Conservation (phyloP, 2,888 invertebrate species). For the Drosophila acutilabella region DNA sequence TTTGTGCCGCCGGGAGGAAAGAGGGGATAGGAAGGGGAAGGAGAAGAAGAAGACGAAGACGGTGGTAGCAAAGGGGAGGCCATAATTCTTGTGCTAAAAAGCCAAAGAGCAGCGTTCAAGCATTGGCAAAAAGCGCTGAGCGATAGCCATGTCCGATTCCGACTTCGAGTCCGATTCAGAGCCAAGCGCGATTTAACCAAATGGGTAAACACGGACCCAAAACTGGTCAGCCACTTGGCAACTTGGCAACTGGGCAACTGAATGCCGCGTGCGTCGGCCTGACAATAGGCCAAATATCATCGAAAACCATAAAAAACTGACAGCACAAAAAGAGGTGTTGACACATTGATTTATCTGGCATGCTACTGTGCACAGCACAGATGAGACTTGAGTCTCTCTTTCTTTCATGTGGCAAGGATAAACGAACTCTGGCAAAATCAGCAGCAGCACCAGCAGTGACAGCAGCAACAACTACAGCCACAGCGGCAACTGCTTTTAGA, state of each 20-base stretch:
- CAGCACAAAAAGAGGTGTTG: constrained; percentile 85
- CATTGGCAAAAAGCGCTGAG: constrained; percentile 63
- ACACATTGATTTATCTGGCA: constrained; percentile 85
- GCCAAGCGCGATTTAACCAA: constrained; percentile 73
- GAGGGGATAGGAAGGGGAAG: constrained; percentile 6
- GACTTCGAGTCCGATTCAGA: constrained; percentile 14
- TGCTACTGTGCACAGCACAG: constrained; percentile 82
- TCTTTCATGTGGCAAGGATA: constrained; percentile 35
- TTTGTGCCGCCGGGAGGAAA: constrained; percentile 17
- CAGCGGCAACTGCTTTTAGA: constrained; percentile 39
- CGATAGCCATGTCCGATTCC: constrained; percentile 53
- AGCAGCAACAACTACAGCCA: constrained; percentile 11
- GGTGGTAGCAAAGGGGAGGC: constrained; percentile 38
- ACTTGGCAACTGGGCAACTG: constrained; percentile 26
- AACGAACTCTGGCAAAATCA: constrained; percentile 34
- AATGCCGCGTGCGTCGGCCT: constrained; percentile 66
- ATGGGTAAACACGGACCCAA: constrained; percentile 66
- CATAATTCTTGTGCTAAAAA: constrained; percentile 82
- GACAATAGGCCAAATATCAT: constrained; percentile 84
- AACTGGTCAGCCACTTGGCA: constrained; percentile 54
- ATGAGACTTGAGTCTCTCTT: constrained; percentile 50
- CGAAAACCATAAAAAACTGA: constrained; percentile 84
- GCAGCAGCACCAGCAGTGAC: constrained; percentile 8
- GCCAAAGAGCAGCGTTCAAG: constrained; percentile 51
- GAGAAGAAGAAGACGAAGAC: constrained; percentile 1